Conservation (phyloP, 2,888 invertebrate genomes). For the Endomychus coccineus region DNA sequence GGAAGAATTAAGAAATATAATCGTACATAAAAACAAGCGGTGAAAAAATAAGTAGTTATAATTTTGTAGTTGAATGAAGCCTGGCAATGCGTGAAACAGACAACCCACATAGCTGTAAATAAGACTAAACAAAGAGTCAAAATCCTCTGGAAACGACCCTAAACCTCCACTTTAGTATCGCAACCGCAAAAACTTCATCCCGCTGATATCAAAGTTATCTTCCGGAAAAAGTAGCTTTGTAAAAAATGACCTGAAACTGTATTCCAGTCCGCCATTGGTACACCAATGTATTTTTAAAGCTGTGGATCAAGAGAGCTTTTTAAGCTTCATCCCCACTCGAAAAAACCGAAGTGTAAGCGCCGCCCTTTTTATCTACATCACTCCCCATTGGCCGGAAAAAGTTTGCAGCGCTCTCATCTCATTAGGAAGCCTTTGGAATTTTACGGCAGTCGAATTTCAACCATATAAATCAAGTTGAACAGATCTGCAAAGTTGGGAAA, state of each 20-base stretch:
- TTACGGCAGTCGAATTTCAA: slow-evolving; percentile 41
- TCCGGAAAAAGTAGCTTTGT: slow-evolving; percentile 36
- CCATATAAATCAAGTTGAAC: slow-evolving; percentile 40
- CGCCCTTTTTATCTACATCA: slow-evolving; percentile 33
- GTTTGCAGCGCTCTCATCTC: slow-evolving; percentile 42
- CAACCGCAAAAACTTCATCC: too few species aligned
- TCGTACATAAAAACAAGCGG: too few species aligned
- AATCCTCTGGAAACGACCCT: too few species aligned
- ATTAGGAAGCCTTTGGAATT: slow-evolving; percentile 44
- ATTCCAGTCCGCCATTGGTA: slow-evolving; percentile 44
- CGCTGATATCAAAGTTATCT: slow-evolving; percentile 34
- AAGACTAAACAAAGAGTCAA: too few species aligned
- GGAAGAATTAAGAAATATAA: too few species aligned
- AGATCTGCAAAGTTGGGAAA: slow-evolving; percentile 24
- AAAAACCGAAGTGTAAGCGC: slow-evolving; percentile 34
- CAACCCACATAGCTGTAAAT: too few species aligned
- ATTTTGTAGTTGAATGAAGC: too few species aligned
- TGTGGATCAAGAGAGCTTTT: slow-evolving; percentile 40
- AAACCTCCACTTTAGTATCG: too few species aligned
- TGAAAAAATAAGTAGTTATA: too few species aligned
- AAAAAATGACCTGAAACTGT: slow-evolving; percentile 40
- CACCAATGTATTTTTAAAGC: slow-evolving; percentile 44
- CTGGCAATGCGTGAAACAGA: too few species aligned
- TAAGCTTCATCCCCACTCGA: slow-evolving; percentile 37
- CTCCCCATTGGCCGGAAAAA: slow-evolving; percentile 42